Evolutionary conservation across 2,797 vertebrate species (phyloP), one percentile per base, ranked within the genome.

Genomic region (Oreortyx pictus): DNA sequence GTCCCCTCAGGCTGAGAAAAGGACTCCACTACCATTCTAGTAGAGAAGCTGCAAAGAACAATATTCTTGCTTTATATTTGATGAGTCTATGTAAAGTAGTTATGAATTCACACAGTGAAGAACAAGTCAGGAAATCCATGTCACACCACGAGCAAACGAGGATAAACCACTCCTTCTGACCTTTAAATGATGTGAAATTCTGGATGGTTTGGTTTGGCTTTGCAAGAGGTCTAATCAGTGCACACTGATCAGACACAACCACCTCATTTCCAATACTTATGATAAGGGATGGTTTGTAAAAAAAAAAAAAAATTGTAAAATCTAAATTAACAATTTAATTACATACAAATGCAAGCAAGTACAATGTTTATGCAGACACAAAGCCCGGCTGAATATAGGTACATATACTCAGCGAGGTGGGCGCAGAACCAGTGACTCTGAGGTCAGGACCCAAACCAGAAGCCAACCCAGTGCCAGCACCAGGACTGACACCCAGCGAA

Each of bases 361-460:
- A 57, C 2, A 1, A 0, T 6, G 6, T 70, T 82, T 54, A 75
- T 37, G 27, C 12, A 81, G 29, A 75, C 4, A 24, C 59, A 79
- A 83, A 79, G 43, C 17, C 67, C 67, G 39, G 23, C 1, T 65
- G 35, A 83, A 81, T 65, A 29, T 25, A 81, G 66, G 86, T 88
- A 78, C 85, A 66, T 56, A 18, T 7, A 82, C 0, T 59, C 23
- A 68, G 33, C 22, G 10, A 3, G 7, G 24, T 39, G 43, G 50
- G 33, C 0, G 0, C 37, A 70, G 3, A 22, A 67, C 18, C 31
- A 68, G 25, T 23, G 39, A 61, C 29, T 61, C 1, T 46, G n/a
- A 57, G 29, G 24, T 37, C 35, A 80, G 43, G 57, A 75, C 50
- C 47, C n/a, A 88, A 41, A 8, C 19, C 10, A 80, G 27, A 68